phyloP scores from a whole-genome alignment of 1,140 invertebrate species.

The Drosophila eugracilis region DNA sequence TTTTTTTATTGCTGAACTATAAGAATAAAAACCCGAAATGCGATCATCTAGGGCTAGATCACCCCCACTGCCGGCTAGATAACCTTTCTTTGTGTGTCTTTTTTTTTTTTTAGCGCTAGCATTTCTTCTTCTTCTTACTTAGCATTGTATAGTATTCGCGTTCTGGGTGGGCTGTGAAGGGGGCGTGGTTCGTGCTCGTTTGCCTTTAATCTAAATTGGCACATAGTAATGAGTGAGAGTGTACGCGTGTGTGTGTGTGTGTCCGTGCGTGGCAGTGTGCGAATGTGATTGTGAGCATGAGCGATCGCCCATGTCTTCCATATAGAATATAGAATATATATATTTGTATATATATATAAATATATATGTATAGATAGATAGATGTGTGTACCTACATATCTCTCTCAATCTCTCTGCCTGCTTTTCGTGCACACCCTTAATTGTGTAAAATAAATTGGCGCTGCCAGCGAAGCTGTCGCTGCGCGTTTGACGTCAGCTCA shows the following conservation, averaged over 20 bases:
- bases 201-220: conserved; percentile 82
- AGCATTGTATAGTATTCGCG: conserved; percentile 34
- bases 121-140: conserved; percentile 3
- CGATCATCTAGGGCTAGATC: conserved; percentile 6
- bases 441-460: conserved; percentile 82
- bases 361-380: background rate
- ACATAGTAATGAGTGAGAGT: conserved; percentile 63
- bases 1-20: background rate
- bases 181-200: conserved; percentile 60
- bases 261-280: background rate
- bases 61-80: conserved; percentile 31
- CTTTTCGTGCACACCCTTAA: conserved; percentile 75
- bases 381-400: conserved; percentile 35
- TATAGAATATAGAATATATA: conserved; percentile 46
- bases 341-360: background rate
- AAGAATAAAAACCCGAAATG: background rate
- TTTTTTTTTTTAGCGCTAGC: no score
- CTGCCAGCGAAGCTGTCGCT: conserved; percentile 48
- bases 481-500: conserved; percentile 76
- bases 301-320: conserved; percentile 70
- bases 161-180: conserved; percentile 50
- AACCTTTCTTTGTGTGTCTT: conserved; percentile 32
- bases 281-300: conserved; percentile 38
- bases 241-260: conserved; percentile 12
- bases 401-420: conserved; percentile 47